Base-by-base conservation (phyloP, 2,113 vertebrate genomes). In the Clarias batrachus region DNA sequence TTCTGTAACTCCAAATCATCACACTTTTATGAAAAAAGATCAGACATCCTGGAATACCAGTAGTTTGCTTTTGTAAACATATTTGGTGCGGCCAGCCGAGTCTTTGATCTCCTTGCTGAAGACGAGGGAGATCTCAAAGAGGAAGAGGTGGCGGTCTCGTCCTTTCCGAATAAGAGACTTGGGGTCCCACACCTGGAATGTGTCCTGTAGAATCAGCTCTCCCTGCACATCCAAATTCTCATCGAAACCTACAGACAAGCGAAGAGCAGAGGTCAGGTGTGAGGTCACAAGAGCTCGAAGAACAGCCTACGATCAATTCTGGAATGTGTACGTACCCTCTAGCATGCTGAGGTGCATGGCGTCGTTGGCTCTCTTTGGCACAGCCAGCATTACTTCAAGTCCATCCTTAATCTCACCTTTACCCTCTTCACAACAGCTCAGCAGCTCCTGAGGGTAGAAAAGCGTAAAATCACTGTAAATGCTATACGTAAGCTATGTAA, bases 121-220 rank as follows among this genome's bases (percentile, higher is more conserved):
- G 88, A 99, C 96, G 87, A 99, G 95, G 8, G 97, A 98, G 93
- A 99, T 97, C 95, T 99, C 98, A 85, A 99, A 99, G 89, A 99
- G 97, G 94, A 99, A 99, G 91, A 99, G 95, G 93, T 99, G 98
- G 12, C 98, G 95, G 89, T 99, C 98, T 70, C 98, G 95, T 41
- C 98, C 98, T 88, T 99, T 99, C 84, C 98, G 95, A 94, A 99
- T 99, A 87, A 99, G 96, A 2, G 98, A 99, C 89, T 98, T 98
- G 33, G 98, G 98, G 90, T 99, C 98, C 98, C 98, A 99, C n/a
- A 99, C 98, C 95, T 99, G 98, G 93, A 99, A 99, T 77, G 97
- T 96, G 93, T 99, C 98, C 94, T 99, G 98, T 65, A 99, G 96
- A 89, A 99, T 97, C 86, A 99, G 95, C 91, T 99, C 98, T 13